Conservation (phyloP, 2,888 invertebrate species). For the Drosophila paracracens region DNA sequence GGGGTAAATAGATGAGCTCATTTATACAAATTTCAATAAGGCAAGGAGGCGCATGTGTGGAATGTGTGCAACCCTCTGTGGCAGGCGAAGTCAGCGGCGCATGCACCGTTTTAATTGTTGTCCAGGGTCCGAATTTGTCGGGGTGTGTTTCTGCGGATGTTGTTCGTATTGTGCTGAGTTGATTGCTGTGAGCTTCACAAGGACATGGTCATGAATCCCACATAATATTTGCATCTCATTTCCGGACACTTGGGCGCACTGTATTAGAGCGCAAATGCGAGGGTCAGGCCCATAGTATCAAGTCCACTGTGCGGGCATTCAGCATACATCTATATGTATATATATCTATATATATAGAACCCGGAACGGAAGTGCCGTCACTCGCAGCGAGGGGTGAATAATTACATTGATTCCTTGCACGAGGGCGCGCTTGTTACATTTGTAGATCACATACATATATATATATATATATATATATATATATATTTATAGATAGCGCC, state of each 20-base stretch:
- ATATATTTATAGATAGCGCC: not conserved
- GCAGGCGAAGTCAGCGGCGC: slow-evolving; percentile 61
- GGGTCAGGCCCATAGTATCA: slow-evolving; percentile 55
- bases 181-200: slow-evolving; percentile 65
- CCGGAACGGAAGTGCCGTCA: slow-evolving; percentile 72
- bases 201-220: slow-evolving; percentile 84
- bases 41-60: slow-evolving; percentile 38
- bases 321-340: slow-evolving; percentile 9
- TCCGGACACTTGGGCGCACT: slow-evolving; percentile 83
- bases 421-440: slow-evolving; percentile 32
- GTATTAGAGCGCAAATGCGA: slow-evolving; percentile 43
- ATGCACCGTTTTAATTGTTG: slow-evolving; percentile 66
- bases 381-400: slow-evolving; percentile 67
- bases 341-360: slow-evolving; percentile 26
- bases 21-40: slow-evolving; percentile 57
- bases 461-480: not conserved
- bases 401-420: slow-evolving; percentile 68
- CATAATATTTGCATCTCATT: slow-evolving; percentile 85
- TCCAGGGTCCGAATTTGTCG: slow-evolving; percentile 51
- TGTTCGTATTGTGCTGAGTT: slow-evolving; percentile 2
- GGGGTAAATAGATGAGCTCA: slow-evolving; percentile 60
- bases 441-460: not conserved
- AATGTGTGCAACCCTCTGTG: slow-evolving; percentile 65
- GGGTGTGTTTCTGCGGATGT: slow-evolving; percentile 38
- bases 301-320: slow-evolving; percentile 54